Base-by-base conservation (phyloP, 1,140 invertebrate genomes). In the Sycobia sp. region DNA sequence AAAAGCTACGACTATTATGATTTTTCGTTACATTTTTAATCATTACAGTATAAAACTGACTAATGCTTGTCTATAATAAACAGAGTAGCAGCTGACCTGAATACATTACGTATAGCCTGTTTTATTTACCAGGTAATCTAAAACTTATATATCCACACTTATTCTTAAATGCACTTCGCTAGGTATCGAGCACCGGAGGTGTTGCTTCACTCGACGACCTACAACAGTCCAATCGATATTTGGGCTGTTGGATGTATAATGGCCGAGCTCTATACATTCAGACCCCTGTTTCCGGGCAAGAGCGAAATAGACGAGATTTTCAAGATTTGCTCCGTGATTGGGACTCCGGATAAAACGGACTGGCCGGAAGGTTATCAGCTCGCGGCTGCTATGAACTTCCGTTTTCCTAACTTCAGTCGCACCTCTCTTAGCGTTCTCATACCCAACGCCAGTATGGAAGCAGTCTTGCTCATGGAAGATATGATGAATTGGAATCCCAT, bases 231-330 rank as follows among this genome's bases (percentile, higher is more conserved):
- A 0, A 98, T 99, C 65, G 98, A 99, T 81, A 88, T 99, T 59
- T 99, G 97, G 96, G 97, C 97, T 0, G 88, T 93, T 36, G 95
- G 97, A 8, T 99, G 96, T 74, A 99, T 99, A 60, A 95, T 98
- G 87, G 94, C 96, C 3, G 98, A 99, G 82, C 83, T 99, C 11
- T 99, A 99, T 76, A 99, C 96, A n/a, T 92, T 98, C 64, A 86
- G 96, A 38, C 97, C 98, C 0, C 82, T 99, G 9, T 99, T 99
- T 81, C 98, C 97, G 0, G 98, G 94, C 0, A 94, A 91, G 68
- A 97, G 93, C 64, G 98, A 99, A 82, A 96, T 99, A 57, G 98
- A 99, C 79, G 94, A 99, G 83, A 89, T 99, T 49, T 99, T 99
- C 73, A 96, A 96, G 81, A 97, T 99, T 57, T 97, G 96, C 74